phyloP scores from a whole-genome alignment of 2,797 vertebrate genomes.

The Adrianichthys oophorus region DNA sequence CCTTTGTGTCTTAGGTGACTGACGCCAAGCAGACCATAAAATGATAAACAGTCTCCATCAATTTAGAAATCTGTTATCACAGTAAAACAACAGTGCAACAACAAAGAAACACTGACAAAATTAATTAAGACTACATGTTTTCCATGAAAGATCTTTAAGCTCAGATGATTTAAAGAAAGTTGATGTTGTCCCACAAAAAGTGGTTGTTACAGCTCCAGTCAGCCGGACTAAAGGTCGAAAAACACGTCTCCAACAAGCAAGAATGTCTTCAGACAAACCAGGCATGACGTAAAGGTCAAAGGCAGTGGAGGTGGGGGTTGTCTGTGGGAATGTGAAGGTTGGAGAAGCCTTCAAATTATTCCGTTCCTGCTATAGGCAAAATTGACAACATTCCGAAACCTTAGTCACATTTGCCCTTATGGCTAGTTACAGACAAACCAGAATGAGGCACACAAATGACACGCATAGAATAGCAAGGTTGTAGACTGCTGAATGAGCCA shows the following conservation, averaged over 20 bases:
- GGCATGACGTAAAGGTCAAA: constrained; percentile 48
- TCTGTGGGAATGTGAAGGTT: constrained; percentile 17
- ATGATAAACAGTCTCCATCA: constrained; percentile 1
- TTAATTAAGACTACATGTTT: constrained; percentile 6
- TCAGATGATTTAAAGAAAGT: constrained; percentile 11
- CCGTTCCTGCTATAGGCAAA: background rate
- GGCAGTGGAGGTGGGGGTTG: constrained; percentile 12
- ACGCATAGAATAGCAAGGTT: too few species aligned
- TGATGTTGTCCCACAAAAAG: constrained; percentile 12
- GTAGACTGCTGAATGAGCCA: too few species aligned
- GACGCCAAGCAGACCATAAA: constrained; percentile 5
- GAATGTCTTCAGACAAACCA: constrained; percentile 49
- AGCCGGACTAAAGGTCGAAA: constrained; percentile 40
- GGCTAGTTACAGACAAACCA: too few species aligned
- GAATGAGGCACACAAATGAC: too few species aligned
- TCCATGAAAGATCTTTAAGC: constrained; percentile 17
- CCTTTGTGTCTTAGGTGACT: constrained; percentile 6
- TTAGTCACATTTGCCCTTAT: too few species aligned
- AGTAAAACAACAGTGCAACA: background rate
- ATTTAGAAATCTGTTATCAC: background rate
- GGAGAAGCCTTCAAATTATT: background rate
- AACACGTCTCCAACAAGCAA: constrained; percentile 33
- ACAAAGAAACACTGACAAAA: constrained; percentile 7
- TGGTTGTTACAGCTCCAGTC: constrained; percentile 24
- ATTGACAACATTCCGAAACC: too few species aligned